Conservation (phyloP, 2,888 invertebrate species). For the Branchellion lobata region DNA sequence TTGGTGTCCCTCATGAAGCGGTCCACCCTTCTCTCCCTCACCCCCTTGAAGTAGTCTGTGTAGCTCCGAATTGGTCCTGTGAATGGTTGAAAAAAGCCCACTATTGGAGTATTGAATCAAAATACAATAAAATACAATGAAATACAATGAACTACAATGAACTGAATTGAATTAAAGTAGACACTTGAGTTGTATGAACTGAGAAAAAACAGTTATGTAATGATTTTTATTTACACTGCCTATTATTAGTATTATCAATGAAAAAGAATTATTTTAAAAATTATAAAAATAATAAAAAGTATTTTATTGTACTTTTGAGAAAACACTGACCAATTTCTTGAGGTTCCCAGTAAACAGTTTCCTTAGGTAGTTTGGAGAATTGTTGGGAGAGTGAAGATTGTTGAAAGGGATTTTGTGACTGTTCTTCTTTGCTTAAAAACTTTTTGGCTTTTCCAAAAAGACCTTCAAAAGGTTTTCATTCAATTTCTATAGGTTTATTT, state of each 20-base stretch:
- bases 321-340: slow-evolving; percentile 68
- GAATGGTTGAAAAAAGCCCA: no score
- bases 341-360: slow-evolving; percentile 65
- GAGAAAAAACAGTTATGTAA: no score
- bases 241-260: no score
- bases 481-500: no score
- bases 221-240: no score
- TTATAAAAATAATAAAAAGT: no score
- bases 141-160: no score
- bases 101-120: not conserved
- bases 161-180: no score
- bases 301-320: no score
- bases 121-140: no score
- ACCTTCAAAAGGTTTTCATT: slow-evolving; percentile 55
- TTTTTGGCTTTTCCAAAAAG: slow-evolving; percentile 81
- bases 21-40: slow-evolving; percentile 74
- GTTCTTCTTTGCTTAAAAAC: slow-evolving; percentile 71
- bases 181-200: no score
- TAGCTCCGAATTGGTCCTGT: slow-evolving; percentile 69
- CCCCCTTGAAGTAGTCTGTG: slow-evolving; percentile 74
- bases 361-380: slow-evolving; percentile 28
- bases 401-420: slow-evolving; percentile 45
- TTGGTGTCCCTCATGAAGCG: slow-evolving; percentile 91
- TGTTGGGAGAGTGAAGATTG: not conserved
- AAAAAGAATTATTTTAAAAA: no score